Evolutionary conservation across 2,888 invertebrate species (phyloP).

Genomic region (Papilio protenor): DNA sequence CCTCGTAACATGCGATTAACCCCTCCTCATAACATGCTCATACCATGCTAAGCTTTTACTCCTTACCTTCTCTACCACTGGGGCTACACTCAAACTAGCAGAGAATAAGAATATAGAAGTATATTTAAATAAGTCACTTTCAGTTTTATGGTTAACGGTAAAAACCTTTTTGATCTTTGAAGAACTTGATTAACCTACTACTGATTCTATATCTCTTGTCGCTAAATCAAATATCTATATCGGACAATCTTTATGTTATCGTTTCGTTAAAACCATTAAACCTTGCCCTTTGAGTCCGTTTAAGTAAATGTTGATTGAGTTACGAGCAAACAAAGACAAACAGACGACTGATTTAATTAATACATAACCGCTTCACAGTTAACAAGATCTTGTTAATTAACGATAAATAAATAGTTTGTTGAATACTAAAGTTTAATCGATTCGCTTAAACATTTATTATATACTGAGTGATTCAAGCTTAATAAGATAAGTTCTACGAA

Average conservation of each 20-base stretch:
- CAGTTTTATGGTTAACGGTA: no score
- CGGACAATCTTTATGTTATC: slow-evolving; percentile 1
- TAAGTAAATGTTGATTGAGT: slow-evolving; percentile 74
- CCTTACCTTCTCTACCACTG: no score
- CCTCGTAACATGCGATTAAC: no score
- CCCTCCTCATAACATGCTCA: no score
- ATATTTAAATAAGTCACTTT: no score
- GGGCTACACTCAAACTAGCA: no score
- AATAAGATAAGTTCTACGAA: no score
- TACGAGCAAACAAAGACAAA: slow-evolving; percentile 70
- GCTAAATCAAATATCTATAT: not conserved
- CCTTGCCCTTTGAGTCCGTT: slow-evolving; percentile 18
- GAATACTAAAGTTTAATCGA: not conserved
- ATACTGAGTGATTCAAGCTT: no score
- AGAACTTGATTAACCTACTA: no score
- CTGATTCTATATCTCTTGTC: not conserved
- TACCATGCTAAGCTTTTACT: no score
- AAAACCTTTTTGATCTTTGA: no score
- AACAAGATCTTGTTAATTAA: slow-evolving; percentile 25
- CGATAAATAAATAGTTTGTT: slow-evolving; percentile 25
- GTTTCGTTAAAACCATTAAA: slow-evolving; percentile 8
- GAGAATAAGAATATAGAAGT: no score
- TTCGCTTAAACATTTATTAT: not conserved
- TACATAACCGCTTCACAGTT: slow-evolving; percentile 45
- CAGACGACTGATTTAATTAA: slow-evolving; percentile 80